These are phyloP conservation scores for Xestia xanthographa DNA, from an alignment of 2,888 invertebrate genomes.

Conservation along the genomic window DNA sequence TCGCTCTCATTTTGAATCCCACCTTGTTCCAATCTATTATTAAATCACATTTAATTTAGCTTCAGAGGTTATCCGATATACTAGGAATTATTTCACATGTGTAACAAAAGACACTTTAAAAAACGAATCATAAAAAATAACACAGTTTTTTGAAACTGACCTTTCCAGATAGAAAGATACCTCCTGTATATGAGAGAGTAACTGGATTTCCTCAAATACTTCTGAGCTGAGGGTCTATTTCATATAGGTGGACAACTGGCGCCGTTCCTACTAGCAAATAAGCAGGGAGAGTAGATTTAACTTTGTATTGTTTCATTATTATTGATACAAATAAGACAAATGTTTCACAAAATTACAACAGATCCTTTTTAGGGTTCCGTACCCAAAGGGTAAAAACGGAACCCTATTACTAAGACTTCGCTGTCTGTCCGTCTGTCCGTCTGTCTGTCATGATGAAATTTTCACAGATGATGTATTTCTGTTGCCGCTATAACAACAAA, in stretches of 20 bases:
- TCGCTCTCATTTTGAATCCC: neutral
- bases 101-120: neutral
- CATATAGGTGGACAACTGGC: constrained; percentile 81
- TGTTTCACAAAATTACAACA: too few species aligned
- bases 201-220: constrained; percentile 82
- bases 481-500: too few species aligned
- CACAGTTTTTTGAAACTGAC: neutral
- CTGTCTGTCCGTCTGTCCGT: too few species aligned
- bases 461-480: too few species aligned
- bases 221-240: constrained; percentile 81
- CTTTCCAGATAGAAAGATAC: constrained; percentile 38
- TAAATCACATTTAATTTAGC: neutral
- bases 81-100: neutral
- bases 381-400: too few species aligned
- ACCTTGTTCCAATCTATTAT: neutral
- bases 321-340: constrained; percentile 34
- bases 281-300: constrained; percentile 7
- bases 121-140: neutral
- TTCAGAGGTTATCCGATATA: neutral
- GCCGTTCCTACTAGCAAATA: constrained; percentile 57
- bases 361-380: too few species aligned
- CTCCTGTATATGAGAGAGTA: constrained; percentile 71
- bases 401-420: too few species aligned
- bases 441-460: too few species aligned
- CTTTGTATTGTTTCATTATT: constrained; percentile 16